These are phyloP conservation scores for Gallinago undulata DNA, from an alignment of 2,113 vertebrate species.

Conservation along the genomic window DNA sequence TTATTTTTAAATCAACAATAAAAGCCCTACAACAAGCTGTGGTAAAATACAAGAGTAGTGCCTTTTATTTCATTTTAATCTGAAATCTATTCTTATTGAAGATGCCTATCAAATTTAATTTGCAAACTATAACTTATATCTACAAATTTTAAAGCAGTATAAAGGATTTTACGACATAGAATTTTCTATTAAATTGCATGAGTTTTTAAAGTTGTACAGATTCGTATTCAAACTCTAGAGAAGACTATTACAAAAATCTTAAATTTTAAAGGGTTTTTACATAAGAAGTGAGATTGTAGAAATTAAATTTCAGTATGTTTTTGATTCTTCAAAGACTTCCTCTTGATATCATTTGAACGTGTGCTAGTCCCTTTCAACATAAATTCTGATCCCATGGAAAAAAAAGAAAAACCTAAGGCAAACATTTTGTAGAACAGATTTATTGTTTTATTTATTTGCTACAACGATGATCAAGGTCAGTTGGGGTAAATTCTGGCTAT, in stretches of 20 bases:
- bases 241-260: neutral
- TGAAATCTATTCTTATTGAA: neutral
- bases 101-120: neutral
- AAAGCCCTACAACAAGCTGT: no score
- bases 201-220: neutral
- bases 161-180: neutral
- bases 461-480: neutral
- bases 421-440: neutral
- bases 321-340: neutral
- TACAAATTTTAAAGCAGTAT: neutral
- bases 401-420: neutral
- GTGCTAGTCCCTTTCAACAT: neutral
- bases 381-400: neutral
- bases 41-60: neutral
- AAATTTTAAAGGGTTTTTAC: neutral
- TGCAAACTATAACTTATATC: neutral
- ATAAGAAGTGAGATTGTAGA: neutral
- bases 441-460: neutral
- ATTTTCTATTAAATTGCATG: neutral
- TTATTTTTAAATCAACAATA: neutral
- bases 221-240: neutral
- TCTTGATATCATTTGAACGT: neutral
- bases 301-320: neutral
- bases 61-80: neutral
- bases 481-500: neutral